Base-by-base conservation (phyloP, 2,113 vertebrate species). In the Corythornis cristatus region DNA sequence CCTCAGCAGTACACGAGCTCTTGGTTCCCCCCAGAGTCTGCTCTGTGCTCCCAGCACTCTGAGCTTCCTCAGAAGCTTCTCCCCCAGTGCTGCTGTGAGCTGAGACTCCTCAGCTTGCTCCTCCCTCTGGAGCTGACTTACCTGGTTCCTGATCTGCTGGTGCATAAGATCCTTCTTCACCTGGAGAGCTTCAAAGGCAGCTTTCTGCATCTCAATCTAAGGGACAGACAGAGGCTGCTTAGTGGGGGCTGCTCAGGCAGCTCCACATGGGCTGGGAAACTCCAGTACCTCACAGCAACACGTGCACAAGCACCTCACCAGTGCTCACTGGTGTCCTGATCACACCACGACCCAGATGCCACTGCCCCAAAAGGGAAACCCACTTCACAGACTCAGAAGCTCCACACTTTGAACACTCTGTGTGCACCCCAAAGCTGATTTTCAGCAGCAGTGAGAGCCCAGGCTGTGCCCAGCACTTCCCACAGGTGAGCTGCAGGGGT, bases 171-270 rank as follows among this genome's bases (percentile, higher is more conserved):
- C 99, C 70, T 98, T 98, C 97, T 99, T 99, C 89, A 99, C 97
- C 95, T 99, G 99, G 61, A 99, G 97, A 15, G 98, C 99, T 97
- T 99, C 98, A n/a, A 99, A 99, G 1, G 99, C 99, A 10, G 98
- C 98, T 95, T 99, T 99, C 98, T 99, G 99, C 98, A 99, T 99
- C 87, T 98, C 98, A 40, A 98, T 98, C 99, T 99, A 96, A n/a
- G 93, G 78, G 65, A 93, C 15, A 97, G 67, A 46, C 7, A 77
- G 64, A 4, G 10, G 21, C 29, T 37, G 37, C 90, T 95, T 3
- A 85, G 91, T n/a, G 65, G 83, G 53, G 46, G 5, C 12, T 57
- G 33, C 0, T 73, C 43, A 20, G 31, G n/a, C 56, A 65, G 75
- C 11, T 65, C 58, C 26, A 70, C 40, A 70, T 0, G 1, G 58